Conservation (phyloP, 2,888 invertebrate genomes). For the Drosophila anceps region DNA sequence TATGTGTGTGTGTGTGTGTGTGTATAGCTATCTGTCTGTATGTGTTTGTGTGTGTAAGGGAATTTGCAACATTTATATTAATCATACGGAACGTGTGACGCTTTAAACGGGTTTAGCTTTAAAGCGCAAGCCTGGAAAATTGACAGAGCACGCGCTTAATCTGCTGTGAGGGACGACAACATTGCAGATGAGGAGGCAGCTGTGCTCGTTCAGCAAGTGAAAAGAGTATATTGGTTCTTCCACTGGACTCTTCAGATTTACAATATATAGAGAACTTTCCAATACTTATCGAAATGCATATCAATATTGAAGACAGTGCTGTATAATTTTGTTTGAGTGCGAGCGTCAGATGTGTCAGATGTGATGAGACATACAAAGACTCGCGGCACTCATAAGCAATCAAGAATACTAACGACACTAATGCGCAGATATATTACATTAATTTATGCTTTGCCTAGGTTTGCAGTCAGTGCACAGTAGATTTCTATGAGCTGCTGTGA, state of each 20-base stretch:
- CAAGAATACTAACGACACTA: no score
- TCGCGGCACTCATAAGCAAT: no score
- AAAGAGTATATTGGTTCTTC: background rate
- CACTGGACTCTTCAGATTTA: no score
- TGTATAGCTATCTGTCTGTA: background rate
- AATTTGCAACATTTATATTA: slow-evolving; percentile 44
- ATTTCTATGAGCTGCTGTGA: background rate
- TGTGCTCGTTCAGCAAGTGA: background rate
- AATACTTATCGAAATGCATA: no score
- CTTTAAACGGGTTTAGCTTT: slow-evolving; percentile 46
- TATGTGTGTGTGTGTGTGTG: background rate
- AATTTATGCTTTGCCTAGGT: no score
- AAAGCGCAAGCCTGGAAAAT: slow-evolving; percentile 11
- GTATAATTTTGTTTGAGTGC: no score
- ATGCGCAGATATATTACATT: no score
- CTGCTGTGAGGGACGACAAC: background rate
- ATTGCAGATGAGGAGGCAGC: background rate
- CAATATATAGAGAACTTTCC: no score
- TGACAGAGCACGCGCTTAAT: slow-evolving; percentile 13
- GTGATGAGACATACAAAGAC: no score
- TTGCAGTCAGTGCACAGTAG: no score
- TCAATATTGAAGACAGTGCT: no score
- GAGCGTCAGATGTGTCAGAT: no score
- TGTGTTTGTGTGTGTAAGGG: slow-evolving; percentile 17
- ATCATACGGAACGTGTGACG: slow-evolving; percentile 54